Conservation (phyloP, 2,888 invertebrate genomes). For the Branchellion lobata region DNA sequence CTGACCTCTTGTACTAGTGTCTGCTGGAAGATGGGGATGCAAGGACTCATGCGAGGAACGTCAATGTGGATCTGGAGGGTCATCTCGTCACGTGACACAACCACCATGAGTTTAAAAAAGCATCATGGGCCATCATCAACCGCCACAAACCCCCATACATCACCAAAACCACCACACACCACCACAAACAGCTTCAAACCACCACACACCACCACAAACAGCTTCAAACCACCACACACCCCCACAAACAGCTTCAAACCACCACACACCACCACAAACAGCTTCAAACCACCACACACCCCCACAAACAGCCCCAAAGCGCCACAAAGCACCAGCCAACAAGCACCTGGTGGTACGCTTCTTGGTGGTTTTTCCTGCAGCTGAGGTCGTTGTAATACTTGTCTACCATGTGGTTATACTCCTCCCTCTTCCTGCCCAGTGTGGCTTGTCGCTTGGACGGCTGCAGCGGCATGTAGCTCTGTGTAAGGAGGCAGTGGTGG, state of each 20-base stretch:
- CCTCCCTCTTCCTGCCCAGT: conserved; percentile 85
- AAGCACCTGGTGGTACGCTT: conserved; percentile 31
- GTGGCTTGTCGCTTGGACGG: conserved; percentile 84
- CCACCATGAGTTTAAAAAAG: not conserved
- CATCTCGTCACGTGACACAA: no score
- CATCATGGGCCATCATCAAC: not conserved
- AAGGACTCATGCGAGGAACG: conserved; percentile 97
- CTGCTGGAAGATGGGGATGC: conserved; percentile 94
- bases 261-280: no score
- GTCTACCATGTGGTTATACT: conserved; percentile 90
- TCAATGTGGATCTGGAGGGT: conserved; percentile 85
- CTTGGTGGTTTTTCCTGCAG: conserved; percentile 13
- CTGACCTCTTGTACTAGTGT: conserved; percentile 75
- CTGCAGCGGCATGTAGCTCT: conserved; percentile 93
- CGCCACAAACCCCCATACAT: not conserved
- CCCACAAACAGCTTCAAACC: not conserved
- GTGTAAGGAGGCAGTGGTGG: conserved; percentile 55
- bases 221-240: no score
- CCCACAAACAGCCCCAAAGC: no score
- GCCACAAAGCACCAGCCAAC: no score
- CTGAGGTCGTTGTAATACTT: conserved; percentile 77
- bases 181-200: no score
- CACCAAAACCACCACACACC: no score
- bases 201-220: no score
- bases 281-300: no score